Evolutionary conservation across 2,888 invertebrate genomes (phyloP).

Genomic region (Biston stratarius): DNA sequence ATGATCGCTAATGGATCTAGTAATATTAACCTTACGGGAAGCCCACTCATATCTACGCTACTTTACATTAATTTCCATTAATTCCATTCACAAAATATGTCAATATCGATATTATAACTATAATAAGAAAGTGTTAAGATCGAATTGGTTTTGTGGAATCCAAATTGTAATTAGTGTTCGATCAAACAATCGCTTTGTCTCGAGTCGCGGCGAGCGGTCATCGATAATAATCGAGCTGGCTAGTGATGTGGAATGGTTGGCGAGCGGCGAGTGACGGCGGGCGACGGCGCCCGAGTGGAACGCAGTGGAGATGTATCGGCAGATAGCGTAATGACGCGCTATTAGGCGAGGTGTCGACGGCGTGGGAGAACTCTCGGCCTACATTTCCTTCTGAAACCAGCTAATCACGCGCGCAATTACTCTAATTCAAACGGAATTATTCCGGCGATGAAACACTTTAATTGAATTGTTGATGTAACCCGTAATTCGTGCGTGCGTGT

Average conservation of each 20-base stretch:
- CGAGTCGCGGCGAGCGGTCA: slow-evolving; percentile 61
- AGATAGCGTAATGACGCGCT: slow-evolving; percentile 81
- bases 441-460: slow-evolving; percentile 76
- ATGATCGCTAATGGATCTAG: slow-evolving; percentile 68
- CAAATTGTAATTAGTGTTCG: slow-evolving; percentile 43
- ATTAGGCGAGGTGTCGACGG: slow-evolving; percentile 79
- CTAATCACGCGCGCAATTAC: slow-evolving; percentile 81
- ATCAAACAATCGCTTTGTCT: slow-evolving; percentile 73
- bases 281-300: slow-evolving; percentile 22
- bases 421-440: slow-evolving; percentile 81
- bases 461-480: slow-evolving; percentile 79
- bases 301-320: slow-evolving; percentile 72
- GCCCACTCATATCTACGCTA: slow-evolving; percentile 56
- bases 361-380: slow-evolving; percentile 81
- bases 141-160: slow-evolving; percentile 39
- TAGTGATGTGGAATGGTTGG: slow-evolving; percentile 66
- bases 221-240: slow-evolving; percentile 66
- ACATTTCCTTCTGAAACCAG: slow-evolving; percentile 68
- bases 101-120: slow-evolving; percentile 35
- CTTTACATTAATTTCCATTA: slow-evolving; percentile 74
- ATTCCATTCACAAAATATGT: slow-evolving; percentile 63
- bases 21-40: slow-evolving; percentile 61
- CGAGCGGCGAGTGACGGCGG: slow-evolving; percentile 58
- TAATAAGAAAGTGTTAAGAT: slow-evolving; percentile 49
- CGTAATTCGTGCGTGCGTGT: slow-evolving; percentile 55